These are phyloP conservation scores for Prionailurus bengalensis DNA, from an alignment of 2,113 vertebrate genomes.

Conservation along the genomic window DNA sequence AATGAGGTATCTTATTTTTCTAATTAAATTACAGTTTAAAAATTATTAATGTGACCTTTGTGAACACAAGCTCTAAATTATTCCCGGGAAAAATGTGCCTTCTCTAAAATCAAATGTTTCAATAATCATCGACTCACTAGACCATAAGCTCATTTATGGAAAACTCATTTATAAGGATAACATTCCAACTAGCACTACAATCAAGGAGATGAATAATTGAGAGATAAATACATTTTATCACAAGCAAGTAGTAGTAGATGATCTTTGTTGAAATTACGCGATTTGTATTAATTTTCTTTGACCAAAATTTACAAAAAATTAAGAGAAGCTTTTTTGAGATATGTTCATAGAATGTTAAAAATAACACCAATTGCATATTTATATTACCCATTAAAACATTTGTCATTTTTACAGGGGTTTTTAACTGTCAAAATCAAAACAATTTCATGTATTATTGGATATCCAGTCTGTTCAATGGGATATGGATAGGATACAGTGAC, in stretches of 20 bases:
- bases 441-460: not conserved
- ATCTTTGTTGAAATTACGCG: not conserved
- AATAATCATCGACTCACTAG: not conserved
- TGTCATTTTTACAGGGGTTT: slow-evolving; percentile 63
- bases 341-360: slow-evolving; percentile 31
- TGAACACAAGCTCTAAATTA: not conserved
- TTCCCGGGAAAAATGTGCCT: not conserved
- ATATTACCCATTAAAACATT: not conserved
- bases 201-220: not conserved
- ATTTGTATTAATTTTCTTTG: not conserved
- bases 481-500: not conserved
- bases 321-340: not conserved
- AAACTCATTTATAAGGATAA: not conserved
- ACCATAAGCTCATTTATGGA: not conserved
- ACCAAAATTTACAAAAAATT: not conserved
- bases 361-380: not conserved
- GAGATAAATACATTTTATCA: not conserved
- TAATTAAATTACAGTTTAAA: not conserved
- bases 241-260: slow-evolving; percentile 20
- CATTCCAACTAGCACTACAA: not conserved
- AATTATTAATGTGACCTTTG: not conserved
- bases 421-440: slow-evolving; percentile 52
- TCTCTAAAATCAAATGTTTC: not conserved
- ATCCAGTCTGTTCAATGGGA: not conserved
- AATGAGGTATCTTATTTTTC: not conserved